Conservation (phyloP, 2,888 invertebrate species). For the Agonopterix heracliana region DNA sequence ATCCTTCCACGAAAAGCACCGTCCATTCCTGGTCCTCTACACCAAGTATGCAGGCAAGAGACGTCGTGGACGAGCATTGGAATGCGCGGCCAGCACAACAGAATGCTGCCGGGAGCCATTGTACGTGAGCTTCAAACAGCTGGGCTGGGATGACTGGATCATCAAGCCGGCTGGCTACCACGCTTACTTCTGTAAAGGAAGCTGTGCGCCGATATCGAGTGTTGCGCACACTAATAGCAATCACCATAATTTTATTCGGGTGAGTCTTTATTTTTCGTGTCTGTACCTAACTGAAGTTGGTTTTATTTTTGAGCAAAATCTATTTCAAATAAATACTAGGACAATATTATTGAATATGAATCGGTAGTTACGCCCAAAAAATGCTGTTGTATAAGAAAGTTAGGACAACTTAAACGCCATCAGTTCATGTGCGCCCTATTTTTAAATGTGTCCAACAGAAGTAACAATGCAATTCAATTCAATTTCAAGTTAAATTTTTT, state of each 20-base stretch:
- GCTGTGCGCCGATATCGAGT: slow-evolving; percentile 84
- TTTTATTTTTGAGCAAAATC: too few species aligned
- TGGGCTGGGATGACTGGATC: slow-evolving; percentile 94
- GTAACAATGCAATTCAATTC: too few species aligned
- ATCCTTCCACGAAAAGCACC: slow-evolving; percentile 80
- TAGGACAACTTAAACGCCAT: too few species aligned
- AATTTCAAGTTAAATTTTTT: too few species aligned
- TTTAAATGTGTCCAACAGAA: too few species aligned
- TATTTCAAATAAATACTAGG: too few species aligned
- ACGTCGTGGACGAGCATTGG: slow-evolving; percentile 78
- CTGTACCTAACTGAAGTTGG: too few species aligned
- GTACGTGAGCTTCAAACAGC: slow-evolving; percentile 87
- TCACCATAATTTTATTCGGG: slow-evolving; percentile 85
- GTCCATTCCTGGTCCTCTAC: slow-evolving; percentile 87
- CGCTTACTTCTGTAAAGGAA: slow-evolving; percentile 91
- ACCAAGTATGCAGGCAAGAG: slow-evolving; percentile 83
- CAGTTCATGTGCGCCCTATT: too few species aligned
- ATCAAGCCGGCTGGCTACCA: slow-evolving; percentile 88
- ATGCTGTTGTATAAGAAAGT: too few species aligned
- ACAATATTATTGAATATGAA: too few species aligned
- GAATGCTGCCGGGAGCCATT: slow-evolving; percentile 90
- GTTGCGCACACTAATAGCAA: slow-evolving; percentile 75
- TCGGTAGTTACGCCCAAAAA: too few species aligned
- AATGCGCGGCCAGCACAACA: slow-evolving; percentile 79
- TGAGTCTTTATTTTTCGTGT: slow-evolving; percentile 51